Evolutionary conservation across 2,113 vertebrate species (phyloP).

Genomic region (Pantherophis guttatus): DNA sequence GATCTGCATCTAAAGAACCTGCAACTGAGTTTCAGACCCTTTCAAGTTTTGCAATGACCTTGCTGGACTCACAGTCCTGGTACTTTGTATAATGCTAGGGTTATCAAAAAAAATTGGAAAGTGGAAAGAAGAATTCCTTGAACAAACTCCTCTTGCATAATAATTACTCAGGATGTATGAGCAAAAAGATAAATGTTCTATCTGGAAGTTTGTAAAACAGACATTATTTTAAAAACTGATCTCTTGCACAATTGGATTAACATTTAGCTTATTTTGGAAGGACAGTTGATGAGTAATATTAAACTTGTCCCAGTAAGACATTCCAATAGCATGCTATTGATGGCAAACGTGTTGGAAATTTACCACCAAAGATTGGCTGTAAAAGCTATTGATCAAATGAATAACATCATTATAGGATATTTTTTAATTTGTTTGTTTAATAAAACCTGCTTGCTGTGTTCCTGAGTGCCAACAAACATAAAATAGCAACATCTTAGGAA

Average conservation of each 20-base stretch:
- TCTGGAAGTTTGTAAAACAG: neutral
- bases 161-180: no score
- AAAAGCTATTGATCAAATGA: neutral
- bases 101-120: no score
- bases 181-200: neutral
- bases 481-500: fast-evolving
- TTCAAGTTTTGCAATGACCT: neutral
- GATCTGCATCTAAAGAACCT: neutral
- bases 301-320: neutral
- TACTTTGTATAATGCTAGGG: neutral
- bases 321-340: neutral
- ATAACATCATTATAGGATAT: neutral
- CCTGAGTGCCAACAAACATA: fast-evolving
- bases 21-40: neutral
- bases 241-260: neutral
- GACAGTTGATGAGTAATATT: neutral
- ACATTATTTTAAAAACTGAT: neutral
- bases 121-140: neutral
- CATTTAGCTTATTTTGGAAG: neutral
- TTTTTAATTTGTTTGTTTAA: neutral
- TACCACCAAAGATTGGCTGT: neutral
- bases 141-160: neutral
- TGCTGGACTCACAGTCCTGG: neutral
- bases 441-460: fast-evolving
- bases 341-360: neutral